A percentile compares a stretch with the other conserved stretches of the same genome.
Evolutionary conservation across 2,888 invertebrate species (phyloP).

Genomic region (Argyresthia goedartella): DNA sequence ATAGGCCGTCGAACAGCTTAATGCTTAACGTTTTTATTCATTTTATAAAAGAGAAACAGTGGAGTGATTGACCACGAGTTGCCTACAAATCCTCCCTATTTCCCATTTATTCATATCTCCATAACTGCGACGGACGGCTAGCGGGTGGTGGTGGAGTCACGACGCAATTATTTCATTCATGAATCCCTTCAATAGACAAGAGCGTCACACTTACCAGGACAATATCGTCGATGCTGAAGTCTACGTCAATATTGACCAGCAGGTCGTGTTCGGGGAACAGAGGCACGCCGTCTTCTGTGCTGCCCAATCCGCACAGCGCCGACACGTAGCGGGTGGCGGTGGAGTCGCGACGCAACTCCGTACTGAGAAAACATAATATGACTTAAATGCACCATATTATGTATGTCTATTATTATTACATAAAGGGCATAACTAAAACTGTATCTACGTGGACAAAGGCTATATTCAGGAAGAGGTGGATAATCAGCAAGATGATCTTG

Average conservation of each 20-base stretch:
- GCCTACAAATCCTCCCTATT: too few relatives aligned
- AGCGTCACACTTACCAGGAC: constrained; percentile 52
- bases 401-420: neutral
- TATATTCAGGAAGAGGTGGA: too few relatives aligned
- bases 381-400: neutral
- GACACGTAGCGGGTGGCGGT: constrained; percentile 77
- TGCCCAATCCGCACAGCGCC: constrained; percentile 89
- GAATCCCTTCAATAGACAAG: neutral
- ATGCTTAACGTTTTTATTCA: too few relatives aligned
- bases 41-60: too few relatives aligned
- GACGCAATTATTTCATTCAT: neutral
- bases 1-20: too few relatives aligned
- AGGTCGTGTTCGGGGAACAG: constrained; percentile 89
- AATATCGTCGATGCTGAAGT: constrained; percentile 76
- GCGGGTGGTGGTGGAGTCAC: neutral
- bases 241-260: constrained; percentile 82
- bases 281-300: constrained; percentile 61
- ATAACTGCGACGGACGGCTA: neutral
- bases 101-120: too few relatives aligned
- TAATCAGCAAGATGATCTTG: too few relatives aligned
- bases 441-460: too few relatives aligned
- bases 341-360: constrained; percentile 80
- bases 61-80: too few relatives aligned
- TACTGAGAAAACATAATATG: too few relatives aligned
- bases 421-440: too few relatives aligned